Conservation (phyloP, 2,113 vertebrate species). For the Aepyceros melampus region DNA sequence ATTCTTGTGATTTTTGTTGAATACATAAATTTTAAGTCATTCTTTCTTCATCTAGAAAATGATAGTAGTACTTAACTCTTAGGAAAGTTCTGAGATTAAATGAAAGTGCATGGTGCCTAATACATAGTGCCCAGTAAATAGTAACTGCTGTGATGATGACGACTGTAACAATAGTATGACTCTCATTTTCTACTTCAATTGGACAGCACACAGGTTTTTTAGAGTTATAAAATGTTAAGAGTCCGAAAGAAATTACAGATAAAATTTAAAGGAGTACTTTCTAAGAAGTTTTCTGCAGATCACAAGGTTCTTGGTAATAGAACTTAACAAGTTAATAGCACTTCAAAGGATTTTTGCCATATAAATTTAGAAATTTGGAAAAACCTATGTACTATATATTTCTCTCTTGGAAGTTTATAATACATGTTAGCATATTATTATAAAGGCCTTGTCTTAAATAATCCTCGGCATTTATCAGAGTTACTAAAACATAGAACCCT, state of each 20-base stretch:
- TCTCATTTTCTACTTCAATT: neutral
- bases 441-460: neutral
- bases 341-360: neutral
- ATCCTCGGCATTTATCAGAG: neutral
- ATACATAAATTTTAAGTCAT: neutral
- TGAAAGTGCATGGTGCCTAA: neutral
- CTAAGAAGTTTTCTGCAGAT: neutral
- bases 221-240: neutral
- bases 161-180: neutral
- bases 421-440: neutral
- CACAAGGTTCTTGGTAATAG: neutral
- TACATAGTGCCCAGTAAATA: neutral
- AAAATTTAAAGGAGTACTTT: neutral
- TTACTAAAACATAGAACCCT: neutral
- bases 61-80: neutral
- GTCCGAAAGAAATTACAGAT: neutral
- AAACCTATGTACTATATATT: neutral
- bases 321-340: neutral
- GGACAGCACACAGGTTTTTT: neutral
- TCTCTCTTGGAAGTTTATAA: neutral
- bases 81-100: neutral
- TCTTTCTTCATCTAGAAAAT: constrained; percentile 13
- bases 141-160: neutral
- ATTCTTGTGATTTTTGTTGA: neutral
- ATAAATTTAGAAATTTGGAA: neutral